Conservation (phyloP, 2,797 vertebrate species). For the Adrianichthys oophorus region DNA sequence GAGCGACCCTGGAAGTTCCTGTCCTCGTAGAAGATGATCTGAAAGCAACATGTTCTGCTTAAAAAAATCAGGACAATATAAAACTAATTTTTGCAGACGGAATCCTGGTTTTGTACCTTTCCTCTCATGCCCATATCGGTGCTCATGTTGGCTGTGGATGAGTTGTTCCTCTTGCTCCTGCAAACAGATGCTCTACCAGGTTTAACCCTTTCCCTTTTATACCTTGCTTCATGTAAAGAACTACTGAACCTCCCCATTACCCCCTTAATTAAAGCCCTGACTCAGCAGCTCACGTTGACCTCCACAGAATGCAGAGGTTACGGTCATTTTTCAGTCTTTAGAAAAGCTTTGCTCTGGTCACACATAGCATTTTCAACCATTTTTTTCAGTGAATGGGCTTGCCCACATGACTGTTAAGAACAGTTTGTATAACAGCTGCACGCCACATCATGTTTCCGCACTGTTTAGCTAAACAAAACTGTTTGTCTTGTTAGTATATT, state of each 20-base stretch:
- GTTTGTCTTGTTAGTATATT: too few relatives aligned
- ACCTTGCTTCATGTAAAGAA: constrained; percentile 54
- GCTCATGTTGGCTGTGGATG: constrained; percentile 53
- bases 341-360: constrained; percentile 43
- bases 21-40: too few relatives aligned
- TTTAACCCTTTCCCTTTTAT: constrained; percentile 75
- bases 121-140: constrained; percentile 64
- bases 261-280: constrained; percentile 52
- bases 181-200: constrained; percentile 43
- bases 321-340: constrained; percentile 40
- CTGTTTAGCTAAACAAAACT: constrained; percentile 1
- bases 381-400: constrained; percentile 31
- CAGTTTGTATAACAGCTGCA: not conserved
- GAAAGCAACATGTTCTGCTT: too few relatives aligned
- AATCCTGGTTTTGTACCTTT: constrained; percentile 38
- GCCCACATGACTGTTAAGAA: constrained; percentile 18
- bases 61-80: too few relatives aligned
- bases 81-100: too few relatives aligned
- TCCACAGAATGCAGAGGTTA: constrained; percentile 39
- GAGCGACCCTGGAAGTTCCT: too few relatives aligned
- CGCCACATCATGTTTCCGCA: not conserved
- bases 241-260: constrained; percentile 14
- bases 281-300: constrained; percentile 58
- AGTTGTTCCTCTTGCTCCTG: constrained; percentile 37
- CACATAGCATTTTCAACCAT: constrained; percentile 30